Conservation (phyloP, 2,797 vertebrate species). For the Danio tinwini region DNA sequence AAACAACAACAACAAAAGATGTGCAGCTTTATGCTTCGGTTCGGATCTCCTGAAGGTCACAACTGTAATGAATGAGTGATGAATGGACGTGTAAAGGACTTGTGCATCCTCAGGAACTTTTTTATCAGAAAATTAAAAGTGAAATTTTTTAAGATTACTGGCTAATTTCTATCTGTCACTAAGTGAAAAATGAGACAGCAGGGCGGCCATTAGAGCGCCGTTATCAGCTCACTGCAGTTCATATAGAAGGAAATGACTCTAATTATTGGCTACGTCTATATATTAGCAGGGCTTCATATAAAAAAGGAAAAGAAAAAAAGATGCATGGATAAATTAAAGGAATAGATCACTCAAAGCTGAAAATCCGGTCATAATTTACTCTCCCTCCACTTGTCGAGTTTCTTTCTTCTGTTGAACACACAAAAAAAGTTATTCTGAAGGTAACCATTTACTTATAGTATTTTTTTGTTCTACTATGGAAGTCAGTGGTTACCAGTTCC, state of each 20-base stretch:
- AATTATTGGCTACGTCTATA: neutral
- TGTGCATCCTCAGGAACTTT: conserved; percentile 14
- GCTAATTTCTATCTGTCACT: conserved; percentile 39
- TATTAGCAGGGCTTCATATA: neutral
- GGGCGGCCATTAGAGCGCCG: conserved; percentile 49
- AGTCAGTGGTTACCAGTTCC: no score
- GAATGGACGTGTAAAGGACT: neutral
- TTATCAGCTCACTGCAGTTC: conserved; percentile 59
- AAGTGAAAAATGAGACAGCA: conserved; percentile 55
- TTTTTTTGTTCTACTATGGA: no score
- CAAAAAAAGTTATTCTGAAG: no score
- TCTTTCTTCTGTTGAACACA: no score
- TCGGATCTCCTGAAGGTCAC: neutral
- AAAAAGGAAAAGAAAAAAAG: neutral
- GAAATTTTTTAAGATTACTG: conserved; percentile 56
- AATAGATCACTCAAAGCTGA: no score
- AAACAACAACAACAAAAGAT: neutral
- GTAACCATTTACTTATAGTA: no score
- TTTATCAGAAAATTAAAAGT: conserved; percentile 52
- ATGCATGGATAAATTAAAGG: no score
- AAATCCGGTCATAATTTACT: no score
- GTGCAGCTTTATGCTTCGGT: no score
- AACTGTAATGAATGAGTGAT: neutral
- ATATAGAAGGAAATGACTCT: conserved; percentile 23
- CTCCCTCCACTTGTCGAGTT: no score